Evolutionary conservation across 2,888 invertebrate species (phyloP), one percentile per base, ranked within the genome.

Genomic region (Ceraclea dissimilis): DNA sequence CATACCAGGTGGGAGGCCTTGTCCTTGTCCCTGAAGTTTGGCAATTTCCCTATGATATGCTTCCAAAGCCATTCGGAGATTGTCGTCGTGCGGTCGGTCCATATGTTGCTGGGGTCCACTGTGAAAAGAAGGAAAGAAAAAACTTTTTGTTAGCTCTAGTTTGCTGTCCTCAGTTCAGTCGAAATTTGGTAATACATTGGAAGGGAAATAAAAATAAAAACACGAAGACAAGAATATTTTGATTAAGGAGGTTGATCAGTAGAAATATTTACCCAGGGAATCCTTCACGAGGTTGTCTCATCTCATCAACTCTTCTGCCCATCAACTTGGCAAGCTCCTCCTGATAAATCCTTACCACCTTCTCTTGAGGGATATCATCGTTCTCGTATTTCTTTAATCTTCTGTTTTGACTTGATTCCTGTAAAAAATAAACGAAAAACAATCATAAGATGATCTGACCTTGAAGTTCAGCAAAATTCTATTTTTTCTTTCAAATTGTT

Each of bases 311-410:
- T 62, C 88, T 74, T 66, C 87, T 76, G 49, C 86, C 90, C 85
- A 95, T 93, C 54, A 98, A 82, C 70, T 96, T 96, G 57, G 92
- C 89, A 61, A 96, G 77, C 70, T 97, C 95, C 69, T 95, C 94
- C 67, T 96, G 94, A 70, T 96, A 96, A 67, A 96, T 92, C 67
- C 93, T 83, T 44, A 90, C 88, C 66, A 96, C 93, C 73, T 95
- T 94, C 69, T 98, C 97, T 70, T 96, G 95, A 39, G 96, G 90
- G 74, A 96, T 90, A 76, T 95, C 95, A 72, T 90, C 93, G 73
- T 92, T 91, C 72, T 91, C 90, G 74, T 91, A 92, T 67, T 92
- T 90, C 69, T 90, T 87, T 68, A 90, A 76, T 70, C 88, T 82
- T 70, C 88, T 79, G 66, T 84, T 88, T 69, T 86, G 84, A 67